These are phyloP conservation scores for Cyanocitta stelleri DNA, from an alignment of 2,113 vertebrate genomes.

Conservation along the genomic window DNA sequence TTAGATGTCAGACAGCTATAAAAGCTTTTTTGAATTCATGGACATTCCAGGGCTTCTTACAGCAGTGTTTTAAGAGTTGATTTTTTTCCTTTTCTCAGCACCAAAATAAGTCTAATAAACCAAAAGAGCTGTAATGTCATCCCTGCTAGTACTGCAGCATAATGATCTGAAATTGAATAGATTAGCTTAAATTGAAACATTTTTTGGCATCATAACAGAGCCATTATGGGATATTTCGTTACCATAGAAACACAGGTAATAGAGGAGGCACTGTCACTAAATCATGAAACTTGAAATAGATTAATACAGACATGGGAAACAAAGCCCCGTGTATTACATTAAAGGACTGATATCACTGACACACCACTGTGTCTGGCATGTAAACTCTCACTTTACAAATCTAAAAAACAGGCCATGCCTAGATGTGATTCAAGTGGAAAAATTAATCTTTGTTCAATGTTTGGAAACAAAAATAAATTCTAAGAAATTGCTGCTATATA, in stretches of 20 bases:
- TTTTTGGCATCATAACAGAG: constrained; percentile 19
- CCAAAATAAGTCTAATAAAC: neutral
- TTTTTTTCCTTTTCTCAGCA: neutral
- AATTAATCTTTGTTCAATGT: neutral
- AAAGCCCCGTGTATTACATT: neutral
- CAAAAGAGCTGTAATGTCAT: neutral
- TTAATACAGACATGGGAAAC: neutral
- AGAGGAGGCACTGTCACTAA: constrained; percentile 1
- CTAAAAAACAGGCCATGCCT: neutral
- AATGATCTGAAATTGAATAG: constrained; percentile 30
- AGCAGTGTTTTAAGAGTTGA: neutral
- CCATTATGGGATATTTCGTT: constrained; percentile 36
- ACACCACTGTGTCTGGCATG: neutral
- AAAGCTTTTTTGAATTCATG: neutral
- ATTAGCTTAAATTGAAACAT: constrained; percentile 34
- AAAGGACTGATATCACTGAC: neutral
- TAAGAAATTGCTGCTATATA: neutral
- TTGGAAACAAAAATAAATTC: neutral
- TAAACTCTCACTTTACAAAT: neutral
- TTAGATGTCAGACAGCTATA: neutral
- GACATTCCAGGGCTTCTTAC: neutral
- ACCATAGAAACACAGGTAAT: constrained; percentile 33
- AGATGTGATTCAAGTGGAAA: neutral
- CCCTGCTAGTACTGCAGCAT: neutral
- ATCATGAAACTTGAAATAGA: constrained; percentile 23